Base-by-base conservation (phyloP, 2,888 invertebrate species). In the Epiblema foenella region DNA sequence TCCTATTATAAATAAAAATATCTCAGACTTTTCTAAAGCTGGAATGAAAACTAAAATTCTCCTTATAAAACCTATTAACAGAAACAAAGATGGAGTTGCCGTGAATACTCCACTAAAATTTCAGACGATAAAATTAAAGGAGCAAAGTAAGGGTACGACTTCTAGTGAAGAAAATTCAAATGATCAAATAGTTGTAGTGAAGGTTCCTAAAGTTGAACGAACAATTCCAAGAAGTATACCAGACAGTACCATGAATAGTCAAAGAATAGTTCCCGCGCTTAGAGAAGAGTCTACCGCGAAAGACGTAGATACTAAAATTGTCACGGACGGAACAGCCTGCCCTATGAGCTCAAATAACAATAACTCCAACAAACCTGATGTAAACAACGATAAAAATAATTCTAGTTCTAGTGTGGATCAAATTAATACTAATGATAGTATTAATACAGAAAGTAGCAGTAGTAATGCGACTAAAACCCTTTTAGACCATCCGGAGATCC, bases 101-200 rank as follows among this genome's bases (percentile, higher is more conserved):
- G 73, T 85, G 17, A 88, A 84, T 52, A 76, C 83, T 2, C 82
- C 91, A 24, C 77, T 92, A 15, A 91, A 91, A 79, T 91, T 89
- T 74, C 91, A 91, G 82, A 93, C 91, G 95, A 84, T 98, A 95
- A 93, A 98, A 97, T 89, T 98, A 95, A 77, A 91, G 78, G 92
- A 92, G 75, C 83, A 87, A n/a, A 87, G 77, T 73, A 89, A 87
- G 75, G 79, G 74, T 68, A 78, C 77, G 69, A 76, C 80, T 46
- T 74, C 79, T 9, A 85, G 76, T 75, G 87, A 89, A 74, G 88
- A 87, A 71, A 87, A 85, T 58, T 69, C 80, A 68, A 78, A 83
- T 66, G 91, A 92, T 77, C 89, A 91, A 84, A 87, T 91, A 64
- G 85, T 89, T 65, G 87, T 92, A 49, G 91, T 92, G 0, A 86